phyloP scores from a whole-genome alignment of 2,888 invertebrate species.

The Apantesis nais region DNA sequence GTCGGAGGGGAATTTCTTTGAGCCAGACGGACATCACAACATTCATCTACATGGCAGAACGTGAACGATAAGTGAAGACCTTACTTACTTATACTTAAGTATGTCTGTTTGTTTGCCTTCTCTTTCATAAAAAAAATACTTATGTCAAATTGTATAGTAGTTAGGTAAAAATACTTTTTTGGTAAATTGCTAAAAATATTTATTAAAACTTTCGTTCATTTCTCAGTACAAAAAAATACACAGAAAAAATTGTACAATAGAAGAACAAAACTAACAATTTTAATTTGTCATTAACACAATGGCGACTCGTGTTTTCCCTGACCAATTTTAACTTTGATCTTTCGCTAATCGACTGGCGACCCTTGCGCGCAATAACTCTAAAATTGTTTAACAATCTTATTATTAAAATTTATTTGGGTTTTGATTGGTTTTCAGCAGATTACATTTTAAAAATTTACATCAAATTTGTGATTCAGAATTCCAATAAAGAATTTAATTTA shows the following conservation, averaged over 20 bases:
- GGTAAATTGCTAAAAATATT: too few relatives aligned
- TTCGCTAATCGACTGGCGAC: conserved; percentile 25
- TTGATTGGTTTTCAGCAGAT: conserved; percentile 11
- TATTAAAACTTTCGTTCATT: too few relatives aligned
- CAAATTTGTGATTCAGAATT: background rate
- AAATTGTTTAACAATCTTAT: conserved; percentile 15
- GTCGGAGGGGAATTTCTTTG: background rate
- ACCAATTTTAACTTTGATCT: conserved; percentile 34
- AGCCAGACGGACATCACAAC: background rate
- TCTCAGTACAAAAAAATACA: background rate
- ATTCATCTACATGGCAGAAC: background rate
- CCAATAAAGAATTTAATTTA: background rate
- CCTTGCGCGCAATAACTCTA: conserved; percentile 9
- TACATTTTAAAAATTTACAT: conserved; percentile 6
- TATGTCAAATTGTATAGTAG: too few relatives aligned
- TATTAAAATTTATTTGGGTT: conserved; percentile 13
- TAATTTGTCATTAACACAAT: conserved; percentile 14
- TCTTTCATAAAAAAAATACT: too few relatives aligned
- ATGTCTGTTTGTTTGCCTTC: too few relatives aligned
- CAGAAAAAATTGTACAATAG: background rate
- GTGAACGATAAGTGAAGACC: background rate
- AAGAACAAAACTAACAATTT: conserved; percentile 10
- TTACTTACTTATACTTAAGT: too few relatives aligned
- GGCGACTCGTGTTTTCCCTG: conserved; percentile 4
- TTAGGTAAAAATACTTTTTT: too few relatives aligned